A percentile compares a stretch with the other conserved stretches of the same genome.
Evolutionary conservation across 53 echinoderm and acorn worm species (phyloP).

Genomic region (Holothuria scabra): DNA sequence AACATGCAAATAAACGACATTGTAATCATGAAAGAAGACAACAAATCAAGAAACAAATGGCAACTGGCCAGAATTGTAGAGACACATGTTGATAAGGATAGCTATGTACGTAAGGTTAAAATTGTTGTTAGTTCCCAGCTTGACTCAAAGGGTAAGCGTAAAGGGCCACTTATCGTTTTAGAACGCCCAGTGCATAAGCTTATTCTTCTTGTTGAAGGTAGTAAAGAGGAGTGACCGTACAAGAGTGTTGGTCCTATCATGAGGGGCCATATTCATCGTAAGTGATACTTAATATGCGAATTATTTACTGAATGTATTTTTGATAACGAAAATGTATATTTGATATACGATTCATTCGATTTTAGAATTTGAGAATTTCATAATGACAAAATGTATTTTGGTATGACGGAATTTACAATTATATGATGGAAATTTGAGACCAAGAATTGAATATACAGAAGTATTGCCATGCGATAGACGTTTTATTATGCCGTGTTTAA

Average conservation of each 20-base stretch:
- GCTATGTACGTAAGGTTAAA: slow-evolving; percentile 43
- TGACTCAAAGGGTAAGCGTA: too few species aligned
- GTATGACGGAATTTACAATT: too few species aligned
- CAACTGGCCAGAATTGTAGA: slow-evolving; percentile 49
- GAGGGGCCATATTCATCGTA: neutral
- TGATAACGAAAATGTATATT: neutral
- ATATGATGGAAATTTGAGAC: too few species aligned
- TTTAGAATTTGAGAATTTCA: too few species aligned
- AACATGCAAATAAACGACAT: slow-evolving; percentile 56
- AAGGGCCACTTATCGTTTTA: too few species aligned
- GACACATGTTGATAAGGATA: neutral
- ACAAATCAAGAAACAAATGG: slow-evolving; percentile 59
- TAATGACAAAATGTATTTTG: too few species aligned
- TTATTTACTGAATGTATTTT: neutral
- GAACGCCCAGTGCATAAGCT: too few species aligned
- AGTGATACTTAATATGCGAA: neutral
- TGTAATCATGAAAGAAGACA: slow-evolving; percentile 55
- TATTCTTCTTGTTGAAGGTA: neutral
- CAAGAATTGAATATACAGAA: too few species aligned
- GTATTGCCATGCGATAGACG: too few species aligned
- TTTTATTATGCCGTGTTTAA: too few species aligned
- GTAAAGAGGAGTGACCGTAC: neutral
- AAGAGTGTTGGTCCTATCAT: slow-evolving; percentile 6
- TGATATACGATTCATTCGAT: too few species aligned
- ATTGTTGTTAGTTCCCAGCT: slow-evolving; percentile 1